A percentile compares a stretch with the other conserved stretches of the same genome.
Evolutionary conservation across 1,140 invertebrate genomes (phyloP).

Genomic region (Sarcophaga bullata): DNA sequence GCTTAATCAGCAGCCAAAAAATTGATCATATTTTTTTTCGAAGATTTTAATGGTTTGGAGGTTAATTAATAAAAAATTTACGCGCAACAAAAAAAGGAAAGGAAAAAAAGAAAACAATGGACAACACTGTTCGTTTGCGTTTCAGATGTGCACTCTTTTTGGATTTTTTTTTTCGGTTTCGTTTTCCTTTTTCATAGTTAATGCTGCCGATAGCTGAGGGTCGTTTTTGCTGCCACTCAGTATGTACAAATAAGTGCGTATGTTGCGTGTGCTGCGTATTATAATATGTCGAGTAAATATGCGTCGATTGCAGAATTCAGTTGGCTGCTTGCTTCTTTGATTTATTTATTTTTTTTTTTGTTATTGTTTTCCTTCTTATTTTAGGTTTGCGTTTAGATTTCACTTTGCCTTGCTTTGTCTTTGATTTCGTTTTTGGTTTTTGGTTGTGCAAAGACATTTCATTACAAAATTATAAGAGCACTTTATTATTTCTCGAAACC

Average conservation of each 20-base stretch:
- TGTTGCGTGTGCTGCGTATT: slow-evolving; percentile 58
- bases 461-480: not conserved
- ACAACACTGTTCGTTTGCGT: too few species aligned
- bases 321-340: too few species aligned
- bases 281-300: slow-evolving; percentile 51
- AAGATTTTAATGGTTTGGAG: not conserved
- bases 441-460: not conserved
- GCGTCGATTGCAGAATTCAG: slow-evolving; percentile 49
- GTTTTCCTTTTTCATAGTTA: not conserved
- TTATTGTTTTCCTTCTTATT: too few species aligned
- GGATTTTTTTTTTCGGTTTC: not conserved
- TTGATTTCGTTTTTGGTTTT: slow-evolving; percentile 49
- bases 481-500: too few species aligned
- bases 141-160: too few species aligned
- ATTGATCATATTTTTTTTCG: too few species aligned
- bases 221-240: too few species aligned
- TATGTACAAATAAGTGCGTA: not conserved
- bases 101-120: not conserved
- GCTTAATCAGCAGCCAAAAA: too few species aligned
- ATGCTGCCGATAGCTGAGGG: not conserved
- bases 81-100: not conserved
- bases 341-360: too few species aligned
- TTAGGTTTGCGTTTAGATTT: too few species aligned
- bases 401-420: slow-evolving; percentile 44
- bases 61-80: not conserved